phyloP scores from a whole-genome alignment of 2,888 invertebrate genomes.

The Drosophila meridionalis region DNA sequence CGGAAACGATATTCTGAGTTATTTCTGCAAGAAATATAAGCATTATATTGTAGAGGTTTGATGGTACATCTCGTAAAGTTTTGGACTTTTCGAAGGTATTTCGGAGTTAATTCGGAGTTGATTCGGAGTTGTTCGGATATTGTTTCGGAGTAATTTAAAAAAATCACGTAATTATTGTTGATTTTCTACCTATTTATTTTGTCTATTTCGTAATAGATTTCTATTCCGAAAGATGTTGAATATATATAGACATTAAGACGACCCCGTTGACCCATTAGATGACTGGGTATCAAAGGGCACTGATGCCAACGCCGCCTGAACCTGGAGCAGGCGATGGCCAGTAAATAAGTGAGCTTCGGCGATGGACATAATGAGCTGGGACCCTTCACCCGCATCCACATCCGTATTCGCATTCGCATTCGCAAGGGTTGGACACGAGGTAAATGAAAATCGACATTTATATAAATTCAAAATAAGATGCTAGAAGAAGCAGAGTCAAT shows the following conservation, averaged over 20 bases:
- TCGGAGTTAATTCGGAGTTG: background rate
- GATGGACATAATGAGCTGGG: slow-evolving; percentile 56
- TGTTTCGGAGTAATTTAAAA: background rate
- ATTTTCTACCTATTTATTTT: background rate
- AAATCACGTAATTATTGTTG: background rate
- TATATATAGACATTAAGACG: background rate
- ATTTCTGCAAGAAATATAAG: background rate
- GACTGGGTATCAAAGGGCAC: slow-evolving; percentile 21
- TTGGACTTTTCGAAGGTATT: background rate
- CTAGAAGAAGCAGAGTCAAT: background rate
- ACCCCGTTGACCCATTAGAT: slow-evolving; percentile 12
- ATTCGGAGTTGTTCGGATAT: background rate
- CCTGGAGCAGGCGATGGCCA: slow-evolving; percentile 36
- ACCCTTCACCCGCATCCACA: slow-evolving; percentile 8
- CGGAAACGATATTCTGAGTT: background rate
- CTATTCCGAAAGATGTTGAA: background rate
- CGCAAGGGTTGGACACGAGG: slow-evolving; percentile 66
- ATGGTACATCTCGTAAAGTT: background rate
- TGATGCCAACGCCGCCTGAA: background rate
- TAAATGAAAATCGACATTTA: slow-evolving; percentile 83
- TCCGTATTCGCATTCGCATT: slow-evolving; percentile 9
- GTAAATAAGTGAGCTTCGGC: slow-evolving; percentile 59
- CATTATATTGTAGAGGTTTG: too few relatives aligned
- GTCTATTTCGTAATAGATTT: background rate
- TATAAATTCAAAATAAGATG: slow-evolving; percentile 72